These are phyloP conservation scores for Carassius carassius DNA, from an alignment of 2,113 vertebrate genomes.

Conservation along the genomic window DNA sequence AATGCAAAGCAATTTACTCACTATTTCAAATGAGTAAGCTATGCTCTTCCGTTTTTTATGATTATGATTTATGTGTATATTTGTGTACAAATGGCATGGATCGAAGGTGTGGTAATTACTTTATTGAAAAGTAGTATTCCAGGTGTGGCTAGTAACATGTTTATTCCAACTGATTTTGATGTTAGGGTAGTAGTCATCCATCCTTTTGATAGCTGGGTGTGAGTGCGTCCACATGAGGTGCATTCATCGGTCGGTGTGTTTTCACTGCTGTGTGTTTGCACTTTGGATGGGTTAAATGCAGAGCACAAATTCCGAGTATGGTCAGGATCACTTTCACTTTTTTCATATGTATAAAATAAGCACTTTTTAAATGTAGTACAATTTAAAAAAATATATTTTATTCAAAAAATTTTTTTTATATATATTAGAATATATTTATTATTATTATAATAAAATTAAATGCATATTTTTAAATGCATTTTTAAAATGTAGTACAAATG, in stretches of 20 bases:
- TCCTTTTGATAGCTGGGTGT: slow-evolving; percentile 11
- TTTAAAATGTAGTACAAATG: no score
- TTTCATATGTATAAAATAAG: no score
- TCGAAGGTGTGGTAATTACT: slow-evolving; percentile 18
- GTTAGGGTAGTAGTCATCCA: slow-evolving; percentile 9
- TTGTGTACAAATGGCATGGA: slow-evolving; percentile 2
- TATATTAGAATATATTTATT: no score
- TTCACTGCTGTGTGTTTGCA: no score
- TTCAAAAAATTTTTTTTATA: no score
- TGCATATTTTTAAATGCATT: no score
- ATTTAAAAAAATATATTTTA: no score
- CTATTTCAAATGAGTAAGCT: background rate
- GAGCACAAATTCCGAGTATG: no score
- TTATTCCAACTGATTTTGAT: slow-evolving; percentile 20
- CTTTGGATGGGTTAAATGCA: no score
- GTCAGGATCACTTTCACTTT: no score
- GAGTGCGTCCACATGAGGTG: slow-evolving; percentile 26
- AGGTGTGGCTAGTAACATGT: slow-evolving; percentile 31
- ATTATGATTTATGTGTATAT: slow-evolving; percentile 25
- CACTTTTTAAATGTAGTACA: no score
- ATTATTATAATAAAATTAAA: no score
- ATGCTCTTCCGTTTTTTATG: background rate
- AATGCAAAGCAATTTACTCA: background rate
- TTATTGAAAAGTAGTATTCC: background rate
- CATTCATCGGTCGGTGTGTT: background rate